Percentiles rank a stretch among this genome's conserved stretches.
These are phyloP conservation scores for Pongo abelii DNA, from an alignment of 2,113 vertebrate species.

Conservation along the genomic window DNA sequence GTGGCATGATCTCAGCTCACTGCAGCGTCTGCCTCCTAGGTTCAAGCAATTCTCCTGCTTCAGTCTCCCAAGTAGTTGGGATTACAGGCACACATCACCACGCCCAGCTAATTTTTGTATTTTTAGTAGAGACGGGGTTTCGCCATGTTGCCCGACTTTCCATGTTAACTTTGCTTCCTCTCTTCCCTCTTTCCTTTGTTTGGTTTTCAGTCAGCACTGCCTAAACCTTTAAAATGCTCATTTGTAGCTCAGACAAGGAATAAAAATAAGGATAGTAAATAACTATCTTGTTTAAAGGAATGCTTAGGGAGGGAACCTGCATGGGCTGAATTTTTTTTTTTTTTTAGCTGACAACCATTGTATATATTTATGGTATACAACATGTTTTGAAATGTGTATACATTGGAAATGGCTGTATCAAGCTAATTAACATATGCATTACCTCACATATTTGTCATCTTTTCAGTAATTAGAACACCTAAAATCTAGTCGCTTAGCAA, in stretches of 20 bases:
- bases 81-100: too few species aligned
- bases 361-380: background rate
- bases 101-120: too few species aligned
- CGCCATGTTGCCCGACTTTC: too few species aligned
- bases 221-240: background rate
- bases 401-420: background rate
- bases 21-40: too few species aligned
- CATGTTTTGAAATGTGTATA: background rate
- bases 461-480: background rate
- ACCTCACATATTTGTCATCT: background rate
- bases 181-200: background rate
- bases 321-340: background rate
- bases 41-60: too few species aligned
- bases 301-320: background rate
- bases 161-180: background rate
- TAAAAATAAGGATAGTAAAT: background rate
- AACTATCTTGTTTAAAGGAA: background rate
- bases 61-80: too few species aligned
- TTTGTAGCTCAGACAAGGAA: background rate
- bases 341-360: background rate
- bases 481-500: background rate
- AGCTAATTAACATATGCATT: background rate
- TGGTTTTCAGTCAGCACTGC: background rate
- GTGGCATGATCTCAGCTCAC: too few species aligned
- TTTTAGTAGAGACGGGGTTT: too few species aligned